These are phyloP conservation scores for Drosophila leonis DNA, from an alignment of 2,888 invertebrate species.

Conservation along the genomic window DNA sequence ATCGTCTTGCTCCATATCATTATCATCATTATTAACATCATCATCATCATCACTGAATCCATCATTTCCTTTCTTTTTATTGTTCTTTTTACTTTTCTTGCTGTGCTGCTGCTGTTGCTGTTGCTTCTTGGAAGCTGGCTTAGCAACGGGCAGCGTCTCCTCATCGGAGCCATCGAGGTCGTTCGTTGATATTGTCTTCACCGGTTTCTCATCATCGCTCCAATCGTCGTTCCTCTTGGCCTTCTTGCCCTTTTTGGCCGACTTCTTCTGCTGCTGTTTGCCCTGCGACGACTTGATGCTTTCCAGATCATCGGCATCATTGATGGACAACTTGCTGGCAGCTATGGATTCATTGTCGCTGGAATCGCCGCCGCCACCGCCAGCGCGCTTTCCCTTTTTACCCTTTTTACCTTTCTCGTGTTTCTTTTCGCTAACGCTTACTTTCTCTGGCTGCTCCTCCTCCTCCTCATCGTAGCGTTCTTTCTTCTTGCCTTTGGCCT, in stretches of 20 bases:
- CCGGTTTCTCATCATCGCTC: conserved; percentile 85
- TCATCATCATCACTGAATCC: conserved; percentile 82
- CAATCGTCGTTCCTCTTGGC: conserved; percentile 86
- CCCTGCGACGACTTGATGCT: conserved; percentile 67
- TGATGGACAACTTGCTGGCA: conserved; percentile 39
- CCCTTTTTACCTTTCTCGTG: conserved; percentile 69
- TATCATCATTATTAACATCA: conserved; percentile 42
- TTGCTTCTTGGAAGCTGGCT: conserved; percentile 60
- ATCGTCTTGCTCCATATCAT: conserved; percentile 30
- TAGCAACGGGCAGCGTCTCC: conserved; percentile 21
- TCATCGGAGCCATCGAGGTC: conserved; percentile 54
- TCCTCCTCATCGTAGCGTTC: conserved; percentile 81
- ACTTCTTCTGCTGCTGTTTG: conserved; percentile 77
- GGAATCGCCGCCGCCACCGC: conserved; percentile 86
- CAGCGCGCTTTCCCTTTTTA: conserved; percentile 83
- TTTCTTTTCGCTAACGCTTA: conserved; percentile 52
- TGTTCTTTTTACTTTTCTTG: conserved; percentile 80
- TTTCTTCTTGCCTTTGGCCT: conserved; percentile 81
- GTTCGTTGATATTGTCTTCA: conserved; percentile 19
- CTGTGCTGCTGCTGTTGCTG: conserved; percentile 36
- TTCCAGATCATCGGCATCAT: conserved; percentile 84
- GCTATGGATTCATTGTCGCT: conserved; percentile 86
- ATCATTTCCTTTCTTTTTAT: conserved; percentile 70
- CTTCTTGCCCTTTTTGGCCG: conserved; percentile 83
- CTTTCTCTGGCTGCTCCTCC: conserved; percentile 62